phyloP scores from a whole-genome alignment of 2,888 invertebrate genomes.

The Drosophila multiciliata region DNA sequence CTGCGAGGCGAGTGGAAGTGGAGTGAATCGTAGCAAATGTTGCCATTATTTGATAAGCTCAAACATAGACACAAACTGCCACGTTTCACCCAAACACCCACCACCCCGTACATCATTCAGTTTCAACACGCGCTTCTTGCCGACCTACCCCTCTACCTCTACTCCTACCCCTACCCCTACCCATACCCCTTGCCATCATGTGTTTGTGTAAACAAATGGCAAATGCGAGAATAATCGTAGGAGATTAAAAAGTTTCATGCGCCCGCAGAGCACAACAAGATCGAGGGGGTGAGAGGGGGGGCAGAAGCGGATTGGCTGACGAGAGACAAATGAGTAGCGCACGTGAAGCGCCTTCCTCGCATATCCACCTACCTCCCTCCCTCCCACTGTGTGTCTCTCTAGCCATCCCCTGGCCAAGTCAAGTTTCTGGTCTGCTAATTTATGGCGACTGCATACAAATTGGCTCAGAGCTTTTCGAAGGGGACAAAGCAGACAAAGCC shows the following conservation, averaged over 20 bases:
- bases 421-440: constrained; percentile 66
- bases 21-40: constrained; percentile 78
- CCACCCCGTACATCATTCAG: not conserved
- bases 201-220: constrained; percentile 81
- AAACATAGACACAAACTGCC: constrained; percentile 66
- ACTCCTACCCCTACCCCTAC: not conserved
- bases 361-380: not conserved
- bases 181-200: constrained; percentile 25
- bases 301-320: constrained; percentile 47
- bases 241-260: constrained; percentile 83
- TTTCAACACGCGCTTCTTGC: not conserved
- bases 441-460: constrained; percentile 76
- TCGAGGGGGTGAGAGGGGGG: not conserved
- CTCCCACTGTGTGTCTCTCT: not conserved
- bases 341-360: constrained; percentile 63
- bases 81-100: not conserved
- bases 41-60: constrained; percentile 82
- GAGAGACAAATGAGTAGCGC: constrained; percentile 76
- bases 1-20: constrained; percentile 34
- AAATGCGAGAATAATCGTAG: constrained; percentile 84
- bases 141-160: not conserved
- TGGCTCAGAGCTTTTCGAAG: constrained; percentile 34
- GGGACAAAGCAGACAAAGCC: constrained; percentile 9
- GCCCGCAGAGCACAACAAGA: constrained; percentile 46
- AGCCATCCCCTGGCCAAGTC: constrained; percentile 13